Evolutionary conservation across 2,113 vertebrate species (phyloP), one percentile per base, ranked within the genome.

Genomic region (Jaculus jaculus): DNA sequence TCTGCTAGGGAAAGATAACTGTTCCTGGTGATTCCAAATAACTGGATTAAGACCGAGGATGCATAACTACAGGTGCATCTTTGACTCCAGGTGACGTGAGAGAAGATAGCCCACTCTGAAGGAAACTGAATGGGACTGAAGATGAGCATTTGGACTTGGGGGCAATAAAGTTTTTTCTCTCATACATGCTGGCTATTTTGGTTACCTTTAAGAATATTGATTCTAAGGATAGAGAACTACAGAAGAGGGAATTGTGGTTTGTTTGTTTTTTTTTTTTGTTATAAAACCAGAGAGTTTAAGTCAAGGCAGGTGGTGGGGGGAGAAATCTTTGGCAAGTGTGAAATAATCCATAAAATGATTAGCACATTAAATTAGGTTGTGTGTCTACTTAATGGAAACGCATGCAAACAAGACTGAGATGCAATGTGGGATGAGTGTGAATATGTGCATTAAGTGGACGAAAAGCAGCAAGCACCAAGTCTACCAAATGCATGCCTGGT

Each of bases 1-100:
- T 97, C 98, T 99, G 98, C 97, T 97, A 95, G 96, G 96, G 95
- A 95, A 98, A 99, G 99, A 99, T 99, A 99, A 99, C 97, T 97
- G 96, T 97, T 97, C 97, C 96, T 98, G 98, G 98, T 89, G 98
- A 98, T 98, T 98, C 98, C 97, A 98, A 54, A 84, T 97, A 98
- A 98, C 97, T 97, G 98, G 98, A 98, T 98, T 98, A 98, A 98
- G 93, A 95, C 47, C 47, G 85, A 97, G 95, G 91, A 96, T 93
- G 90, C 86, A 84, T 61, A 92, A 74, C 95, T 93, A 89, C 78
- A 97, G 97, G 96, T 97, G 94, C 95, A 37, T 90, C 89, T 95
- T 90, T 95, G 92, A 94, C 92, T 90, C 68, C 32, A 96, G 90
- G 94, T 94, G 96, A 96, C 23, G 90, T 17, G 94, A 78, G 79